These are phyloP conservation scores for Notothenia rossii DNA, from an alignment of 2,113 vertebrate genomes.

Conservation along the genomic window DNA sequence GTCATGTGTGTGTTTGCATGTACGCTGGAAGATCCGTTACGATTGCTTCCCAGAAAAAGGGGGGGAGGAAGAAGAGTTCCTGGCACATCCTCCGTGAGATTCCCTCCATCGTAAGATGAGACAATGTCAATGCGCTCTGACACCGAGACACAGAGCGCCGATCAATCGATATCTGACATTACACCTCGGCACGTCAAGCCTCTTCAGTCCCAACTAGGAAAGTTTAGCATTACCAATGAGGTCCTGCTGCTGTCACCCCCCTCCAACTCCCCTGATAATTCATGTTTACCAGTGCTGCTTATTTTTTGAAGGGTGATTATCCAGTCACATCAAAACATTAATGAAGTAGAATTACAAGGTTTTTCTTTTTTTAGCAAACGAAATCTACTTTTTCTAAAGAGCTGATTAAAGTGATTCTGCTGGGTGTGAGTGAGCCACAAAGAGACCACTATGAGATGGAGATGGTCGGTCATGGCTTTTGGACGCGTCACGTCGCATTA, in stretches of 20 bases:
- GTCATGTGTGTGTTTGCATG: no score
- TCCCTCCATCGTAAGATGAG: constrained; percentile 80
- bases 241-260: constrained; percentile 15
- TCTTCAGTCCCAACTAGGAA: constrained; percentile 47
- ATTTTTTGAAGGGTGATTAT: constrained; percentile 70
- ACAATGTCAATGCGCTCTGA: constrained; percentile 82
- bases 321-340: constrained; percentile 67
- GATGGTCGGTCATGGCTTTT: constrained; percentile 61
- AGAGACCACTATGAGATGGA: constrained; percentile 60
- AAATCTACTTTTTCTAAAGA: constrained; percentile 27
- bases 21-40: constrained; percentile 68
- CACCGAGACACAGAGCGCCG: constrained; percentile 73
- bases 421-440: constrained; percentile 42
- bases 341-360: constrained; percentile 39
- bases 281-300: constrained; percentile 65
- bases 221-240: constrained; percentile 72
- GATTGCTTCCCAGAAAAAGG: constrained; percentile 74
- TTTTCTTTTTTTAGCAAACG: constrained; percentile 11
- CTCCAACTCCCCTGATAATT: constrained; percentile 27
- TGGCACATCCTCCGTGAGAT: constrained; percentile 64
- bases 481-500: constrained; percentile 63
- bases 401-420: constrained; percentile 68
- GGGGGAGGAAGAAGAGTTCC: constrained; percentile 64
- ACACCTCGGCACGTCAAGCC: constrained; percentile 72
- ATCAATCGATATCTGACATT: constrained; percentile 84